Conservation (phyloP, 2,797 vertebrate species). For the Triplophysa yarkandensis region DNA sequence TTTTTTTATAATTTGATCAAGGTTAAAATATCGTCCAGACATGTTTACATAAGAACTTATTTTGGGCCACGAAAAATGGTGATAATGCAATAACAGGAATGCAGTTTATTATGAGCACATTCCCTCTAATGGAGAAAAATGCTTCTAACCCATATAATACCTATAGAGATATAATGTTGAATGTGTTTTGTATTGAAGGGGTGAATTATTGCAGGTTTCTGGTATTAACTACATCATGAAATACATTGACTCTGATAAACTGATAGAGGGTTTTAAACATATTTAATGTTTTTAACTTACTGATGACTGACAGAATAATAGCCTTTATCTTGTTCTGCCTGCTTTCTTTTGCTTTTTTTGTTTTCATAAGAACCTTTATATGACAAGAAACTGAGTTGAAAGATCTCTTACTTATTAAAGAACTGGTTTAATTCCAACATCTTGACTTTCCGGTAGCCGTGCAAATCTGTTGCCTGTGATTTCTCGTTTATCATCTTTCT, state of each 20-base stretch:
- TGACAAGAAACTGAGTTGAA: background rate
- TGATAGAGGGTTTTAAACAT: background rate
- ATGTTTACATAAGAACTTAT: background rate
- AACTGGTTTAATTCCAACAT: background rate
- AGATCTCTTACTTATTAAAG: background rate
- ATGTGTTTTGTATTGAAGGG: background rate
- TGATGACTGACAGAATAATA: slow-evolving; percentile 2
- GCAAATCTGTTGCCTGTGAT: background rate
- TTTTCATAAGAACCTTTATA: background rate
- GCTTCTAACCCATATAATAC: background rate
- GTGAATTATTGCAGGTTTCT: slow-evolving; percentile 1
- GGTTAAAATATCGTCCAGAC: background rate
- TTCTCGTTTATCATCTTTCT: background rate
- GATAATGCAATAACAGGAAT: background rate
- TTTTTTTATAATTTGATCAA: background rate
- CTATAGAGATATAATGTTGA: background rate
- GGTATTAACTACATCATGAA: background rate
- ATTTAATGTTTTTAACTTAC: slow-evolving; percentile 13
- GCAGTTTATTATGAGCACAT: background rate
- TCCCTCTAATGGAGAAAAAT: background rate
- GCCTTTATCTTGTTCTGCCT: background rate
- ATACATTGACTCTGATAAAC: background rate
- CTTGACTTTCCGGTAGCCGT: background rate
- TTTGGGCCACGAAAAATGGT: background rate
- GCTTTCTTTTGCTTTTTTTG: background rate